Base-by-base conservation (phyloP, 92 coral and sea anemone genomes). In the Pocillopora meandrina region DNA sequence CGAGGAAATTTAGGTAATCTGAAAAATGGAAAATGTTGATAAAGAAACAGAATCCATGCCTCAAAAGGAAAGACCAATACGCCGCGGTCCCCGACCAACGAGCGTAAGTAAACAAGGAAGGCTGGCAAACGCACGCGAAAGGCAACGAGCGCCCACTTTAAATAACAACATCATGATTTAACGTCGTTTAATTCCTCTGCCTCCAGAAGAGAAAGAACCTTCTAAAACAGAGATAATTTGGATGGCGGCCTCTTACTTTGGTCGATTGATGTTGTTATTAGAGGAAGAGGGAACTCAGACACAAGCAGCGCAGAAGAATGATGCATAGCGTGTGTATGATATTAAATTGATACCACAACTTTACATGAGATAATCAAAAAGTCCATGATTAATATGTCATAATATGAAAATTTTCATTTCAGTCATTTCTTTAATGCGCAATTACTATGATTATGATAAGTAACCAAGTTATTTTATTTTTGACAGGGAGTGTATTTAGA, bases 191-290 rank as follows among this genome's bases (percentile, higher is more conserved):
- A 72, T 93, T 73, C 97, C 94, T 12, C 80, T 93, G 7, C 89
- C 94, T 56, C 90, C 95, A 18, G 89, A 87, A 81, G 91, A 91
- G 79, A 93, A 91, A 81, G 93, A 88, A 70, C 97, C 93, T 8
- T 90, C 97, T 0, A 93, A 91, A 78, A 91, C 94, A 16, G 94
- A 93, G 69, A 84, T 91, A 21, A 93, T 91, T 12, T 93, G 94
- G 94, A 74, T 91, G 87, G 97, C 92, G 6, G 97, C 92, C 1
- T 89, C 94, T 31, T 91, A 93, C 71, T 89, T 91, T 35, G n/a
- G 47, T 42, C 33, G 78, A 35, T 23, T 82, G 79, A 82, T 49
- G 69, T 59, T 65, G 61, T 31, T 82, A 42, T 15, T 82, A 33
- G 35, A 33, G n/a, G 31, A 81, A 52, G 75, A 70, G 12, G 66